Evolutionary conservation across 2,113 vertebrate genomes (phyloP), one percentile per base, ranked within the genome.

Genomic region (Psephotus haematonotus): DNA sequence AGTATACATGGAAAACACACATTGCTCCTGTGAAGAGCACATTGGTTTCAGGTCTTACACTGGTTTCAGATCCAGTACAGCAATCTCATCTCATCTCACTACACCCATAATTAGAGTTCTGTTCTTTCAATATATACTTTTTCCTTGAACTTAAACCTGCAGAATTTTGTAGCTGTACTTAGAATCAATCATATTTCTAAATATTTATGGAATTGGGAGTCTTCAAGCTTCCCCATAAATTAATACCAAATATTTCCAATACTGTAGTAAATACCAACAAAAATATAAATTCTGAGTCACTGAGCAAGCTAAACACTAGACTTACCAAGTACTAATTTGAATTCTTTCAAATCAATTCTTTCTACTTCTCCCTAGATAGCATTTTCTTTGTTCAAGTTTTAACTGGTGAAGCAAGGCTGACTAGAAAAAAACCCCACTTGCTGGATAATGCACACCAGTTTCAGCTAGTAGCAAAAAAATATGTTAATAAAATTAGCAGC

Each of bases 41-140:
- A 0, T 7, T 11, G 2, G 1, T 27, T 50, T 31, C 17, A 8
- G 47, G 29, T 13, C 3, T 39, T 33, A 17, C 14, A 17, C 2
- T 7, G 18, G n/a, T 55, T 78, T 84, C 43, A 71, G 22, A 43
- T 57, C 33, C 23, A 33, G 35, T 11, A 44, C 10, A 59, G 33
- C 52, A 68, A 44, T 29, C n/a, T 88, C 27, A 49, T 6, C 59
- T 57, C 63, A 33, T 27, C 44, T 60, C 47, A 71, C 18, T 55
- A 28, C 10, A 29, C 13, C 29, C 29, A 25, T 39, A 49, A 57
- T 37, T 35, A 57, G 17, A 78, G 17, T 35, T 53, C 39, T 8
- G 13, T 24, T 60, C 23, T 19, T 28, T 75, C 39, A 16, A 50
- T 24, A 29, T 8, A 10, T 3, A 52, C 14, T 52, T 60, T 39